Base-by-base conservation (phyloP, 1,140 invertebrate species). In the Drosophila persimilis region DNA sequence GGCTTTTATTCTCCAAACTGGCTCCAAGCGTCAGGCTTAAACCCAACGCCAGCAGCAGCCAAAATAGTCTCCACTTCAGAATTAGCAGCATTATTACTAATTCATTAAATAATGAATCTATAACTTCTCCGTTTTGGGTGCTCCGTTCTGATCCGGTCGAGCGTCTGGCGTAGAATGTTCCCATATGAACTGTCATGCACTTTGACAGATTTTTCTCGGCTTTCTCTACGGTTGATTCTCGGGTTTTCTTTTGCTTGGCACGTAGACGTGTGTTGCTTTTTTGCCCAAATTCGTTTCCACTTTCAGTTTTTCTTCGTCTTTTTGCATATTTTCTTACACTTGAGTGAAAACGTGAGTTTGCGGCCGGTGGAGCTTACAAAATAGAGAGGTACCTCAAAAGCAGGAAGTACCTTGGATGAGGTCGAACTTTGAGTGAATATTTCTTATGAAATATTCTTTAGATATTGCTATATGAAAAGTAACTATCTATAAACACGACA, bases 311-410 rank as follows among this genome's bases (percentile, higher is more conserved):
- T 60, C 26, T 48, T 55, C 26, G 47, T 47, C 41, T 73, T 48
- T 15, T 55, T 60, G 73, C 54, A 50, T 53, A 63, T 57, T 74
- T 61, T 29, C 52, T 46, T 51, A 53, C 56, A 62, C 65, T 69
- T 65, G 64, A 85, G 77, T 77, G 50, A 22, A 75, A 81, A 85
- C 80, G 80, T 85, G 80, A 66, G 56, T 58, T 67, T 54, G n/a
- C 17, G 7, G 29, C 29, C 7, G 29, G 7, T 2, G 29, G 29
- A 7, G 29, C 29, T 31, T 8, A 31, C 24, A 26, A 26, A 24
- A 24, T 29, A 35, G 47, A 59, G 53, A 57, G 71, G 47, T 31
- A 31, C 31, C 54, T 66, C 11, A 51, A 62, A 79, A 72, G 22
- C 45, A 83, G 79, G 80, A 83, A 83, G 79, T 59, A 46, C 67